These are phyloP conservation scores for Agrochola lychnidis DNA, from an alignment of 2,888 invertebrate genomes.

Conservation along the genomic window DNA sequence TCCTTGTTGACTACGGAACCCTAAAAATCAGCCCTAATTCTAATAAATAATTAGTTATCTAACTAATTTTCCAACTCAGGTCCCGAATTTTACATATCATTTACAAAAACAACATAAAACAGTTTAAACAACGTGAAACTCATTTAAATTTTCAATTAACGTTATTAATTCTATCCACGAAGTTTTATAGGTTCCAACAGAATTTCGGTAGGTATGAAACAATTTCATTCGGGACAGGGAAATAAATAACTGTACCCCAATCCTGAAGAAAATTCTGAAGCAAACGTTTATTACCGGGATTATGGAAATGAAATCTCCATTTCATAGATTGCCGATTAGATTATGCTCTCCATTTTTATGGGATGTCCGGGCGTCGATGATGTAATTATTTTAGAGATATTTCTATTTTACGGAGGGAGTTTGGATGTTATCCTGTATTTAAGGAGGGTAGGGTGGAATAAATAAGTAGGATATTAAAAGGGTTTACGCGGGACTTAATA, in stretches of 20 bases:
- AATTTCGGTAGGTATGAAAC: slow-evolving; percentile 46
- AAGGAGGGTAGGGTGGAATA: background rate
- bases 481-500: background rate
- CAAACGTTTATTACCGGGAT: slow-evolving; percentile 60
- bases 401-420: slow-evolving; percentile 29
- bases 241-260: slow-evolving; percentile 42
- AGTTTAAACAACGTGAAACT: slow-evolving; percentile 38
- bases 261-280: slow-evolving; percentile 54
- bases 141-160: slow-evolving; percentile 52
- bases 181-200: slow-evolving; percentile 48
- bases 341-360: slow-evolving; percentile 56
- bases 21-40: too few species aligned
- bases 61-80: background rate
- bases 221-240: slow-evolving; percentile 38
- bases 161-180: slow-evolving; percentile 50
- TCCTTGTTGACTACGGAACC: too few species aligned
- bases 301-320: slow-evolving; percentile 65
- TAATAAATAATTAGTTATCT: background rate
- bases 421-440: slow-evolving; percentile 32
- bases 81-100: slow-evolving; percentile 33
- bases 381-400: slow-evolving; percentile 56
- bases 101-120: slow-evolving; percentile 44
- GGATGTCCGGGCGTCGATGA: slow-evolving; percentile 46
- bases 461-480: slow-evolving; percentile 8
- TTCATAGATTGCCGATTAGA: slow-evolving; percentile 64